Evolutionary conservation across 2,888 invertebrate species (phyloP), one percentile per base, ranked within the genome.

Genomic region (Leptinotarsa juncta): DNA sequence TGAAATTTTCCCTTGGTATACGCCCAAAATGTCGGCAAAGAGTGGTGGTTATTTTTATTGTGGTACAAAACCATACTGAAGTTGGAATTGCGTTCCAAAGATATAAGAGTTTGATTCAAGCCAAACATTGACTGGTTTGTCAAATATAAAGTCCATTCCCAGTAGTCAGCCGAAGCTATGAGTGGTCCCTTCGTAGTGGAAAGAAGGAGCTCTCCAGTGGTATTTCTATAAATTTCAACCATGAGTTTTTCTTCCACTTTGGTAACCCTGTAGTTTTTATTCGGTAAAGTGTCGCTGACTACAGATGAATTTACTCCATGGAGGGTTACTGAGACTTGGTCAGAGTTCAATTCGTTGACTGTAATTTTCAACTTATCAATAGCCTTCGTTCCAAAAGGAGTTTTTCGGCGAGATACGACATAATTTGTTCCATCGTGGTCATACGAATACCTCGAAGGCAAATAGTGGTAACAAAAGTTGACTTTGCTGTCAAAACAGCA

Each of bases 131-230:
- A 85, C 71, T 89, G 89, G 23, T 90, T 87, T 0, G 90, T 90
- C 49, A 92, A 80, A 77, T 88, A 89, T 20, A 93, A 88, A 0
- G 90, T 87, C 81, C 91, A 89, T 84, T 92, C 92, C 91, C 92
- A 92, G 80, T 91, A 92, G 62, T 89, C 87, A 26, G 90, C 85
- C 0, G 92, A 90, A 3, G 91, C 90, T 74, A 93, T 91, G 0
- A 92, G 78, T 0, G 93, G 92, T 0, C 92, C 92, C 77, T 88
- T 86, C 0, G 89, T 84, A 0, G 91, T 92, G 49, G 89, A 89
- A 23, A 92, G 88, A 72, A 92, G 85, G 5, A 82, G 68, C 15
- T 89, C 88, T 5, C 76, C 55, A 12, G 73, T 77, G 12, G 78
- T 75, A 5, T 48, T 77, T 71, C 83, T 75, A 48, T 73, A 79